Conservation (phyloP, 2,888 invertebrate species). For the Trisateles emortualis region DNA sequence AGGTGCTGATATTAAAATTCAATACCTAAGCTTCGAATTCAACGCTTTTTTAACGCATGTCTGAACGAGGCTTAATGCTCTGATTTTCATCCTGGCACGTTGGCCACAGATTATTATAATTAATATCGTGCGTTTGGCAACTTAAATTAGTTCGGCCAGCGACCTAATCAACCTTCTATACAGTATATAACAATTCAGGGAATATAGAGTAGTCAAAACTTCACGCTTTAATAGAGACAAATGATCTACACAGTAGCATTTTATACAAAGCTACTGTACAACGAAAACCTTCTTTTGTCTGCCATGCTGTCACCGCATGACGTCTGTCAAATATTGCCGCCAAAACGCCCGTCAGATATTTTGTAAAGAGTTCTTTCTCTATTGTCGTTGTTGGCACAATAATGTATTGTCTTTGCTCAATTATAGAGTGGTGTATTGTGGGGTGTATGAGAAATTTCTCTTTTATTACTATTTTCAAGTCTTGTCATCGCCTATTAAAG, state of each 20-base stretch:
- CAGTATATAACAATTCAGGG: constrained; percentile 13
- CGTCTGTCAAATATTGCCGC: constrained; percentile 75
- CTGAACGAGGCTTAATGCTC: no score
- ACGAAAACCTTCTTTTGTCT: constrained; percentile 53
- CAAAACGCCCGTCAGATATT: constrained; percentile 63
- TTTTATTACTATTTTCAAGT: constrained; percentile 61
- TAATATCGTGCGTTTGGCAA: no score
- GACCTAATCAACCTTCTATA: constrained; percentile 1
- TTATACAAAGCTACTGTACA: constrained; percentile 58
- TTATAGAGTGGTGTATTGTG: constrained; percentile 77
- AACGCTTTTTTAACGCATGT: no score
- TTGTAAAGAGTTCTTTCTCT: constrained; percentile 57
- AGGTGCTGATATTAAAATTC: no score
- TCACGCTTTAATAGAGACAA: constrained; percentile 75
- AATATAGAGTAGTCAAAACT: constrained; percentile 40
- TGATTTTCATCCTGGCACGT: no score
- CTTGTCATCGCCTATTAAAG: constrained; percentile 46
- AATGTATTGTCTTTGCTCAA: constrained; percentile 80
- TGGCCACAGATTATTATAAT: no score
- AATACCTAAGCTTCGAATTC: no score
- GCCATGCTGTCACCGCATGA: constrained; percentile 71
- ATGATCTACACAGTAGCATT: constrained; percentile 73
- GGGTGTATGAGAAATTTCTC: constrained; percentile 73
- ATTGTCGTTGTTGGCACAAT: constrained; percentile 68
- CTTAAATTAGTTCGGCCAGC: constrained; percentile 3